These are phyloP conservation scores for Cremastobaeus sp. DNA, from an alignment of 2,888 invertebrate genomes.

Conservation along the genomic window DNA sequence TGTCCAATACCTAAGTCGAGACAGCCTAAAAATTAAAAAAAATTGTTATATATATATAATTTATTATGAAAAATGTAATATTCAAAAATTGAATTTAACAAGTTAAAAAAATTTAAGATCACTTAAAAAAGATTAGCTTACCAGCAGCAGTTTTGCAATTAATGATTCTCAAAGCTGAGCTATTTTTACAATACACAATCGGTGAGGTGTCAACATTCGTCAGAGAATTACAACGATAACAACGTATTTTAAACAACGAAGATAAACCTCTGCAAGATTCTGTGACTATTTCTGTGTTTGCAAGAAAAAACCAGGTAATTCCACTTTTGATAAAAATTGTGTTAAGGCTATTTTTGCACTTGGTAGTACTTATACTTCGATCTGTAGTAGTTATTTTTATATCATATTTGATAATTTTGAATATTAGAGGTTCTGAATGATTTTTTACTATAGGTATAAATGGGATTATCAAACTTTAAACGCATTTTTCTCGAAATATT, in stretches of 20 bases:
- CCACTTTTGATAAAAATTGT: no score
- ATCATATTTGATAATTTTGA: no score
- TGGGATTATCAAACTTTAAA: no score
- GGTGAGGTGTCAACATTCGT: neutral
- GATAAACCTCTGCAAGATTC: neutral
- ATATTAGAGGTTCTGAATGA: no score
- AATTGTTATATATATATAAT: no score
- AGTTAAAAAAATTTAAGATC: neutral
- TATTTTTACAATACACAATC: neutral
- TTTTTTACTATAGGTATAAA: no score
- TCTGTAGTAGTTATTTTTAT: no score
- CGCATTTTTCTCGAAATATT: no score
- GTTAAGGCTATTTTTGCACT: no score
- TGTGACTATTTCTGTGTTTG: no score
- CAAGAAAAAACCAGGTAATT: no score
- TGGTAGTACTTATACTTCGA: no score
- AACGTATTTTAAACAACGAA: neutral
- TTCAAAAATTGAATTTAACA: neutral
- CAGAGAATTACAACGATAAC: neutral
- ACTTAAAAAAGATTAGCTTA: neutral
- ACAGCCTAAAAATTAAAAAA: neutral
- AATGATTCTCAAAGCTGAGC: neutral
- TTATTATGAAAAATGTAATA: neutral
- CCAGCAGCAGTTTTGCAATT: neutral
- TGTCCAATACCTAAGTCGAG: constrained; percentile 53